A percentile compares a stretch with the other conserved stretches of the same genome.
These are phyloP conservation scores for Orchestia grillus DNA, from an alignment of 1,140 invertebrate genomes.

Conservation along the genomic window DNA sequence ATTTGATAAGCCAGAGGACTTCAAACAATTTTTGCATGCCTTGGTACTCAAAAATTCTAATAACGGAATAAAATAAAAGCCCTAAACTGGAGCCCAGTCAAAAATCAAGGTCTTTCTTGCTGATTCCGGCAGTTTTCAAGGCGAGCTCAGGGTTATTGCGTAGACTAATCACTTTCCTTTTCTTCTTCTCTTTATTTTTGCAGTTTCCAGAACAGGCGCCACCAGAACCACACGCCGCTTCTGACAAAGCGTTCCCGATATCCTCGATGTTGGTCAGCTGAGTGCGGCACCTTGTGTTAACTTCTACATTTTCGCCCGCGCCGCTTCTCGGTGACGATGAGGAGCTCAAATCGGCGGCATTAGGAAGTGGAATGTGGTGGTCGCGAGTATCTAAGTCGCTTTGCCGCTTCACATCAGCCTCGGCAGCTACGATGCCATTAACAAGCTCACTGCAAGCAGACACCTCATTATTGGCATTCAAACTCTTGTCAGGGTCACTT, in stretches of 20 bases:
- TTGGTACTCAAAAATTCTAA: neutral
- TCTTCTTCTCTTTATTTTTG: conserved; percentile 14
- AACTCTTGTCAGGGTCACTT: neutral
- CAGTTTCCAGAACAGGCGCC: neutral
- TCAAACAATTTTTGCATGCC: neutral
- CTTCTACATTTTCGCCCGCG: neutral
- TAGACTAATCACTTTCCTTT: conserved; percentile 1
- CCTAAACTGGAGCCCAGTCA: neutral
- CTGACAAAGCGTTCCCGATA: neutral
- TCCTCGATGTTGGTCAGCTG: conserved; percentile 9
- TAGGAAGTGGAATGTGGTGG: neutral
- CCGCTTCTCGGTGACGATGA: neutral
- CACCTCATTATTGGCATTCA: neutral
- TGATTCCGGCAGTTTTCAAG: conserved; percentile 30
- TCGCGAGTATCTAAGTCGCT: neutral
- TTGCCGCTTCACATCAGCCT: neutral
- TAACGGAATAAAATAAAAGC: neutral
- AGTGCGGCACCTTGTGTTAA: neutral
- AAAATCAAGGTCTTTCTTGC: conserved; percentile 31
- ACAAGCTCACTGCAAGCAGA: neutral
- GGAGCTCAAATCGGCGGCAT: no score
- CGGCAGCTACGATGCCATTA: neutral
- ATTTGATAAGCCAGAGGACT: no score
- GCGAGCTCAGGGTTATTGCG: neutral
- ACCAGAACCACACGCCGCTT: neutral